Evolutionary conservation across 2,113 vertebrate species (phyloP).

Genomic region (Macrotis lagotis): DNA sequence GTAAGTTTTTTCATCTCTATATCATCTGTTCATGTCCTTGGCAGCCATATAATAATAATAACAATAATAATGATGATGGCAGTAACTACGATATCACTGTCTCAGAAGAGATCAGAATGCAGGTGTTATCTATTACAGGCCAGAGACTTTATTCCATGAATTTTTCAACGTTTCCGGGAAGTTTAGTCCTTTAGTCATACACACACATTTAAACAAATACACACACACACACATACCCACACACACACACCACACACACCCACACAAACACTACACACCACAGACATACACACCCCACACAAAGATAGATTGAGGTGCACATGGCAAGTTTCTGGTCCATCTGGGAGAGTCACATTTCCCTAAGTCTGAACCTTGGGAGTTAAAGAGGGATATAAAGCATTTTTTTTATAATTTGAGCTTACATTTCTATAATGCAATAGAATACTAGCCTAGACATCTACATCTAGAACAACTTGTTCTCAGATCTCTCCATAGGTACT

Average conservation of each 20-base stretch:
- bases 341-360: background rate
- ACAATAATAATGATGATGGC: background rate
- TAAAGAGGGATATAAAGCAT: background rate
- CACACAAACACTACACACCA: no score
- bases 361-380: background rate
- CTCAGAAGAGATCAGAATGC: constrained; percentile 6
- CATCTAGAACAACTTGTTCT: background rate
- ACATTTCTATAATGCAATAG: background rate
- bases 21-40: constrained; percentile 32
- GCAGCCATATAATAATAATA: constrained; percentile 17
- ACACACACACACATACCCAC: background rate
- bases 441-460: background rate
- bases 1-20: constrained; percentile 36
- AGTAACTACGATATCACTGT: constrained; percentile 1
- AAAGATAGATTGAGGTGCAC: background rate
- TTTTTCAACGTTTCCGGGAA: constrained; percentile 14
- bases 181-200: background rate
- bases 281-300: background rate
- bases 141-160: constrained; percentile 23
- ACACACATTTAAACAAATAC: no score
- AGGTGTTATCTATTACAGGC: background rate
- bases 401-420: background rate
- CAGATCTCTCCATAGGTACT: background rate
- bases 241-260: background rate
- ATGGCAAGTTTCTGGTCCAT: background rate